These are phyloP conservation scores for Acanthisitta chloris DNA, from an alignment of 2,113 vertebrate species.

Conservation along the genomic window DNA sequence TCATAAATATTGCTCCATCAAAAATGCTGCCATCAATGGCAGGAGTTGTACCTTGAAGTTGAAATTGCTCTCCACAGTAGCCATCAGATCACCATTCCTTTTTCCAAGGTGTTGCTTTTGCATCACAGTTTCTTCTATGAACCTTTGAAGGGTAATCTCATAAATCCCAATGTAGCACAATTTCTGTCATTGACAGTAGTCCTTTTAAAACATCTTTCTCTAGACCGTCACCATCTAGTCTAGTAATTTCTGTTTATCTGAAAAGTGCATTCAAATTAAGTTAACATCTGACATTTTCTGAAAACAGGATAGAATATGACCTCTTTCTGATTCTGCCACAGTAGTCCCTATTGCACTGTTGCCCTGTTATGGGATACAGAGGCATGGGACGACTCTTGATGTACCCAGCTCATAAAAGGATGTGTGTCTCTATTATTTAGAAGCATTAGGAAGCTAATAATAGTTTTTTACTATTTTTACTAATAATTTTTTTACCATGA, in stretches of 20 bases:
- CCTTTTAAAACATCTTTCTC: neutral
- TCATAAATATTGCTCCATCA: neutral
- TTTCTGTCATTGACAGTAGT: neutral
- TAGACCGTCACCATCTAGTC: neutral
- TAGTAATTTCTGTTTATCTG: neutral
- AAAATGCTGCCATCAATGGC: neutral
- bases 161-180: neutral
- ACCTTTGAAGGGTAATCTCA: neutral
- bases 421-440: neutral
- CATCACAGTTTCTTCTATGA: neutral
- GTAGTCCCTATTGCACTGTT: neutral
- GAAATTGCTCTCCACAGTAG: neutral
- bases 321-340: neutral
- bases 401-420: neutral
- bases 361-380: neutral
- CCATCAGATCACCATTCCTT: neutral
- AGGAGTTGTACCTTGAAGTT: neutral
- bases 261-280: neutral
- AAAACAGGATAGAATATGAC: neutral
- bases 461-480: too few relatives aligned
- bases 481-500: too few relatives aligned
- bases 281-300: neutral
- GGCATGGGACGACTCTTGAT: neutral
- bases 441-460: neutral
- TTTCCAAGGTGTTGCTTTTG: neutral